These are phyloP conservation scores for Drosophila meridiana DNA, from an alignment of 2,888 invertebrate species.

Conservation along the genomic window DNA sequence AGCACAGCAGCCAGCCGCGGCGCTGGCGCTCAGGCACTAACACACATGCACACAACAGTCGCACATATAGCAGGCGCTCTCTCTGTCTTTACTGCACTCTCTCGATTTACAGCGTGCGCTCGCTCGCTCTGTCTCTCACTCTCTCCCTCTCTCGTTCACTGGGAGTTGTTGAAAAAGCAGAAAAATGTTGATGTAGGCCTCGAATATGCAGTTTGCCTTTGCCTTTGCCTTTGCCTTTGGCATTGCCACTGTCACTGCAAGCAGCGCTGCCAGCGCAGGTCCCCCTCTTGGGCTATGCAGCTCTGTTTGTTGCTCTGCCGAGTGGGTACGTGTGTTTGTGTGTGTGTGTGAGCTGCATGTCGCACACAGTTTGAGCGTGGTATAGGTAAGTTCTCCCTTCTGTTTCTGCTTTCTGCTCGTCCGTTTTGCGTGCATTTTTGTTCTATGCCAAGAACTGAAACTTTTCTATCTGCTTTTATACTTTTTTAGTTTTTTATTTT, in stretches of 20 bases:
- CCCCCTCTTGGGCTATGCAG: slow-evolving; percentile 29
- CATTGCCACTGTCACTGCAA: slow-evolving; percentile 80
- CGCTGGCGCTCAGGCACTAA: slow-evolving; percentile 22
- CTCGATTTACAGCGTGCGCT: not conserved
- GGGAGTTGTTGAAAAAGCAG: slow-evolving; percentile 55
- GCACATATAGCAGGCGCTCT: slow-evolving; percentile 14
- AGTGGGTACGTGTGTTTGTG: slow-evolving; percentile 23
- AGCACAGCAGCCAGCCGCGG: slow-evolving; percentile 43
- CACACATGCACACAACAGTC: slow-evolving; percentile 14
- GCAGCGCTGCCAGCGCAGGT: slow-evolving; percentile 57
- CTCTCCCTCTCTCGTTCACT: slow-evolving; percentile 21
- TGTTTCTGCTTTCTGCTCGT: slow-evolving; percentile 42
- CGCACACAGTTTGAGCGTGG: slow-evolving; percentile 72
- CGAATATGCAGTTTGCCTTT: slow-evolving; percentile 81
- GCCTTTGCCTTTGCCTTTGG: slow-evolving; percentile 80
- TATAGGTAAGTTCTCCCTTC: slow-evolving; percentile 80
- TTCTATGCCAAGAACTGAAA: slow-evolving; percentile 68
- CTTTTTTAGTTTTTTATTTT: slow-evolving; percentile 29
- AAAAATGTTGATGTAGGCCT: slow-evolving; percentile 81
- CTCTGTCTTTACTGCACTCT: slow-evolving; percentile 21
- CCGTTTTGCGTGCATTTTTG: slow-evolving; percentile 65
- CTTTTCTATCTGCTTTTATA: slow-evolving; percentile 50
- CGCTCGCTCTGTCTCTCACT: slow-evolving; percentile 4
- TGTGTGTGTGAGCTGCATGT: slow-evolving; percentile 62
- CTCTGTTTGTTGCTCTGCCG: slow-evolving; percentile 13